Evolutionary conservation across 1,140 invertebrate species (phyloP).

Genomic region (Rhyzopertha dominica): DNA sequence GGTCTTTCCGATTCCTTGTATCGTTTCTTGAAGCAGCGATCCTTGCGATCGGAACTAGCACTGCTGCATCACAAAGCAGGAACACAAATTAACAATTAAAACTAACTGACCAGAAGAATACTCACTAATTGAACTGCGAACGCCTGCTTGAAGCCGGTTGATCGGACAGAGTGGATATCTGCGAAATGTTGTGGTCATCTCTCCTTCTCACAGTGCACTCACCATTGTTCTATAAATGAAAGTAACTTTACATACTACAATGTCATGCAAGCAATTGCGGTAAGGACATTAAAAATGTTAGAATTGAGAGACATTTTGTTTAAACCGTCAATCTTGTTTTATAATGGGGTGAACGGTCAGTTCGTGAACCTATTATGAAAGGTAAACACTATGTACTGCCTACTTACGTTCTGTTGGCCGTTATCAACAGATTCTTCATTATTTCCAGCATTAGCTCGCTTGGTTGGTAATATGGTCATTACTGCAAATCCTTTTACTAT

Average conservation of each 20-base stretch:
- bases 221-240: conserved; percentile 25
- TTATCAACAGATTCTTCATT: conserved; percentile 37
- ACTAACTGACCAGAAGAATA: conserved; percentile 3
- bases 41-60: conserved; percentile 36
- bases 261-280: conserved; percentile 3
- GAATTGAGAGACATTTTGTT: conserved; percentile 11
- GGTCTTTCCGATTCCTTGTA: conserved; percentile 37
- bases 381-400: conserved; percentile 14
- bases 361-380: conserved; percentile 20
- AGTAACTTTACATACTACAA: conserved; percentile 6
- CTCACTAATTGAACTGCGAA: conserved; percentile 37
- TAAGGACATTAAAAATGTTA: conserved; percentile 17
- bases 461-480: conserved; percentile 44
- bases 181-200: conserved; percentile 34
- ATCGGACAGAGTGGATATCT: conserved; percentile 30
- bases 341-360: conserved; percentile 18
- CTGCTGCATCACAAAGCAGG: conserved; percentile 21
- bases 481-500: conserved; percentile 14
- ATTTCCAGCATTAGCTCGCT: conserved; percentile 32
- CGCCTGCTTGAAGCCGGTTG: conserved; percentile 25
- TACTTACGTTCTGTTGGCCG: conserved; percentile 35
- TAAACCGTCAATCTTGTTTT: conserved; percentile 15
- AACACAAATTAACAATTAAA: background rate
- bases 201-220: conserved; percentile 32
- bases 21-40: conserved; percentile 36